These are phyloP conservation scores for Nixonia krombeini DNA, from an alignment of 1,140 invertebrate species.

Conservation along the genomic window DNA sequence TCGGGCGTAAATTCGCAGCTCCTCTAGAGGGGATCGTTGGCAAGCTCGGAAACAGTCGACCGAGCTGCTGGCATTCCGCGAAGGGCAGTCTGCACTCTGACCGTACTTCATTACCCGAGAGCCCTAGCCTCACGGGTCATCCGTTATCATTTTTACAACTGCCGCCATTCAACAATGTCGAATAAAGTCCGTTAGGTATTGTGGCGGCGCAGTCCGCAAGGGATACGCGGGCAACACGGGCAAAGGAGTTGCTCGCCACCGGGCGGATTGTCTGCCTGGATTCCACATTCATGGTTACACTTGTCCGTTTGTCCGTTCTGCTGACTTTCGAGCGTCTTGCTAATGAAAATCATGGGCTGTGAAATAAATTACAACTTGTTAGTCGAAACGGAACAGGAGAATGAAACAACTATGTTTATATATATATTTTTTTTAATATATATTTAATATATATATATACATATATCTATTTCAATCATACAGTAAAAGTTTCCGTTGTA, in stretches of 20 bases:
- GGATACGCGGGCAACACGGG: slow-evolving; percentile 53
- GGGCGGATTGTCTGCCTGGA: slow-evolving; percentile 20
- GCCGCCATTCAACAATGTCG: slow-evolving; percentile 73
- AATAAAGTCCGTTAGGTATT: slow-evolving; percentile 73
- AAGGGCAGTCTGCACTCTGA: slow-evolving; percentile 58
- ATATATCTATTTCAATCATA: no score
- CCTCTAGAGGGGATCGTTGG: slow-evolving; percentile 28
- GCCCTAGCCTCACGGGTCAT: slow-evolving; percentile 68
- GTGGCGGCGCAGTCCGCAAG: slow-evolving; percentile 58
- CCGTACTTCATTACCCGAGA: slow-evolving; percentile 71
- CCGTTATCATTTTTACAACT: slow-evolving; percentile 73
- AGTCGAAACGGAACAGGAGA: no score
- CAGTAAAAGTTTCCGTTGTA: no score
- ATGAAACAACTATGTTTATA: no score
- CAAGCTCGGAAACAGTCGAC: slow-evolving; percentile 43
- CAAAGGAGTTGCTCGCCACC: not conserved
- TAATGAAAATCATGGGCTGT: no score
- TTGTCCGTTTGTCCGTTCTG: no score
- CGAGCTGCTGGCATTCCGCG: slow-evolving; percentile 40
- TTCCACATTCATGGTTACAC: slow-evolving; percentile 32
- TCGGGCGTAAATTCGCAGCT: slow-evolving; percentile 47
- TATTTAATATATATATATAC: no score
- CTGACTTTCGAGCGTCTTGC: no score
- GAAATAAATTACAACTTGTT: no score
- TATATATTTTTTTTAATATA: no score